phyloP scores from a whole-genome alignment of 2,888 invertebrate genomes.

The Bhutanitis thaidina region DNA sequence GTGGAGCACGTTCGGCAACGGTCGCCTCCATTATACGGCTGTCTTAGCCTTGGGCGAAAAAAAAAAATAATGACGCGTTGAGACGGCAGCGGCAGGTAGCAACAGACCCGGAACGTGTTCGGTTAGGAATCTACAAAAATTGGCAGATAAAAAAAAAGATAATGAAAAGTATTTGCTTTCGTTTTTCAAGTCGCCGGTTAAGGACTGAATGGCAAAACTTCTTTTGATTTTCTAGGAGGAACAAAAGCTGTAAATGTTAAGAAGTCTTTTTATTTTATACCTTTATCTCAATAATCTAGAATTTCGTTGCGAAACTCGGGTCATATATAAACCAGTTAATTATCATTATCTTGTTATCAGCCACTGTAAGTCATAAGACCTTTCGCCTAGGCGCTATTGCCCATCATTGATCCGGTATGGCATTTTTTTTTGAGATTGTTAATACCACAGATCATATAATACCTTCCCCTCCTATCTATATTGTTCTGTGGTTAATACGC shows the following conservation, averaged over 20 bases:
- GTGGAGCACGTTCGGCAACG: slow-evolving; percentile 14
- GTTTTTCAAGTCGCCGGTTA: slow-evolving; percentile 14
- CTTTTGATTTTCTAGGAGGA: slow-evolving; percentile 12
- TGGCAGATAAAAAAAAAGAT: slow-evolving; percentile 4
- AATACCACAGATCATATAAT: too few relatives aligned
- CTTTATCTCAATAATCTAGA: too few relatives aligned
- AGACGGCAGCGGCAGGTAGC: slow-evolving; percentile 19
- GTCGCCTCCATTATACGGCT: slow-evolving; percentile 16
- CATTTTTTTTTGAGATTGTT: too few relatives aligned
- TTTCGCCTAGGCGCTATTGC: too few relatives aligned
- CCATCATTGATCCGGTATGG: too few relatives aligned
- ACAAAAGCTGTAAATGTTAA: neutral
- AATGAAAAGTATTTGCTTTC: slow-evolving; percentile 2
- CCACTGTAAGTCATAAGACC: too few relatives aligned
- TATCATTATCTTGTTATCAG: too few relatives aligned
- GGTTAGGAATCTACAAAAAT: slow-evolving; percentile 15
- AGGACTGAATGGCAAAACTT: slow-evolving; percentile 13
- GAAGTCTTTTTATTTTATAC: slow-evolving; percentile 10
- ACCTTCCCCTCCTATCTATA: too few relatives aligned
- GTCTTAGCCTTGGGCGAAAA: slow-evolving; percentile 17
- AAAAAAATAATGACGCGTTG: slow-evolving; percentile 17
- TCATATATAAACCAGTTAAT: too few relatives aligned
- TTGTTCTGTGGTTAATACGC: too few relatives aligned
- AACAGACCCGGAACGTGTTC: slow-evolving; percentile 16
- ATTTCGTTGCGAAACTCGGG: too few relatives aligned